Evolutionary conservation across 2,797 vertebrate species (phyloP), one percentile per base, ranked within the genome.

Genomic region (Siniperca obscura): DNA sequence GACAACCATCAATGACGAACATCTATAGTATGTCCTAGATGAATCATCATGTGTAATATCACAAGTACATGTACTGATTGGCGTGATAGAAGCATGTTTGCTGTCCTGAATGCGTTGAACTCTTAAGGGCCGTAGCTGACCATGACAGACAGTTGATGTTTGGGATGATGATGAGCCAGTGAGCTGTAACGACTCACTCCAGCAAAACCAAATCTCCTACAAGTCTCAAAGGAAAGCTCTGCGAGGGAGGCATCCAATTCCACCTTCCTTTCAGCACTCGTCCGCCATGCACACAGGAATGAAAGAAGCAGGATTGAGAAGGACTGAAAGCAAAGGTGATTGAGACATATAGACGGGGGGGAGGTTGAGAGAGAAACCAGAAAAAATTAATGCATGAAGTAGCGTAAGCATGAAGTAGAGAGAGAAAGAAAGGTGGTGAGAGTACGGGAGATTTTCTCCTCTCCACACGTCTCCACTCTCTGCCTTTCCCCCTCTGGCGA

Each of bases 211-310:
- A 91, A 91, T 93, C 86, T 89, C 71, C 79, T 44, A 76, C 73
- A 68, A 88, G 85, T 90, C 91, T 94, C 90, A 92, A 89, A 90
- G 87, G 87, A 83, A 87, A 89, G 84, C 88, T 76, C 73, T 79
- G 68, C 40, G 67, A 92, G 80, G 86, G 82, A 92, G 86, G 83
- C 89, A 92, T 91, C 92, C 92, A 93, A 91, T 94, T 94, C 88
- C 90, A 90, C 88, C 88, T 90, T 83, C 80, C 88, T 91, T 93
- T 91, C 89, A 92, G 90, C 90, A 44, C 77, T 86, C 70, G 70
- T 87, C 87, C 38, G 36, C 81, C 85, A 81, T 88, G 81, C 86
- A 82, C 56, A 25, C 74, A 68, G 71, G 82, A 92, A 88, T 89
- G 90, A 90, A 91, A 91, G 84, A 71, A 82, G 75, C 64, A 17